Evolutionary conservation across 2,797 vertebrate species (phyloP).

Genomic region (Oryzias sinensis): DNA sequence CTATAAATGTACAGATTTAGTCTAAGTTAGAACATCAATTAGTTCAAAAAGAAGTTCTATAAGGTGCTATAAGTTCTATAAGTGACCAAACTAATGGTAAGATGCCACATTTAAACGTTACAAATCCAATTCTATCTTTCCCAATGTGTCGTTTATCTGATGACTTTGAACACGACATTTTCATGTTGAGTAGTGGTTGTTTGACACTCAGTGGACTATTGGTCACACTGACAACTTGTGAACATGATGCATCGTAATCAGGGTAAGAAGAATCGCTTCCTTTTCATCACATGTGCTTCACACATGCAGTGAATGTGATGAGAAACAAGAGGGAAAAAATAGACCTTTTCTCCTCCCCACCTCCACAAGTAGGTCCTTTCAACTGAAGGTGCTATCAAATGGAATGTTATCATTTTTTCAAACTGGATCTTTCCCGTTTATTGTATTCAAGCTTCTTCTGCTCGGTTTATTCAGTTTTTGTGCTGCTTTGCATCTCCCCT

Average conservation of each 20-base stretch:
- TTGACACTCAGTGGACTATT: slow-evolving; percentile 4
- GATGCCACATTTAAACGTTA: no score
- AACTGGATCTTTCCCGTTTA: not conserved
- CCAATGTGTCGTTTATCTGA: not conserved
- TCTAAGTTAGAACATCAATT: no score
- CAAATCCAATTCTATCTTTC: not conserved
- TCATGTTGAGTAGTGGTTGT: not conserved
- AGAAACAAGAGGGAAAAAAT: slow-evolving; percentile 12
- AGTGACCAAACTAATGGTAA: no score
- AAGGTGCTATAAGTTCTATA: no score
- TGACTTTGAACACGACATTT: not conserved
- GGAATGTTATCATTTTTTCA: not conserved
- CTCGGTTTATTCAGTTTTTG: not conserved
- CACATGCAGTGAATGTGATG: slow-evolving; percentile 21
- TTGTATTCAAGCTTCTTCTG: not conserved
- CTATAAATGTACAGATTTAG: no score
- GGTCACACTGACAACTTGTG: slow-evolving; percentile 2
- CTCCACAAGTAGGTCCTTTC: slow-evolving; percentile 3
- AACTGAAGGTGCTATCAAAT: slow-evolving; percentile 5
- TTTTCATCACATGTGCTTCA: slow-evolving; percentile 13
- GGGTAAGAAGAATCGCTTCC: slow-evolving; percentile 1
- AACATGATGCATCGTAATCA: slow-evolving; percentile 19
- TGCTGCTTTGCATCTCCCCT: no score
- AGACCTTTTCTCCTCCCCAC: slow-evolving; percentile 3
- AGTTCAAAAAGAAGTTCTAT: no score